Percentiles rank a stretch among this genome's conserved stretches.
phyloP scores from a whole-genome alignment of 2,797 vertebrate species.

The Crossoptilon crossoptilon region DNA sequence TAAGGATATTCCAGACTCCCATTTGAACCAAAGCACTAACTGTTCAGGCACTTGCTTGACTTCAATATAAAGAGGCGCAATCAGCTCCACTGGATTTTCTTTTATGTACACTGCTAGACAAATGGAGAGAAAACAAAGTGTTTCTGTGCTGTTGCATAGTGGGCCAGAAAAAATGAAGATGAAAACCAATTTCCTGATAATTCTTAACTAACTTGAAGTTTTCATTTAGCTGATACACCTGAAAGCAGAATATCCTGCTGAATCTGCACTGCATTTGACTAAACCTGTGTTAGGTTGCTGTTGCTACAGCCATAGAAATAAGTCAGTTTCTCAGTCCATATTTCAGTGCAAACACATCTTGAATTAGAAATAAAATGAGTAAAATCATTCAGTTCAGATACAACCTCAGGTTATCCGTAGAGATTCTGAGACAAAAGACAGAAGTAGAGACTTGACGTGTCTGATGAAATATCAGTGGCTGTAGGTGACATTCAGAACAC shows the following conservation, averaged over 20 bases:
- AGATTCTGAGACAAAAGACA: background rate
- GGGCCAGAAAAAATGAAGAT: background rate
- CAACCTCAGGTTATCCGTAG: background rate
- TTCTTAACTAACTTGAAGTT: background rate
- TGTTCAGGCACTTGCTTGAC: background rate
- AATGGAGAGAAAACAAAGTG: background rate
- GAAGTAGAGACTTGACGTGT: background rate
- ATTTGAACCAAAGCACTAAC: background rate
- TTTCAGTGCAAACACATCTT: background rate
- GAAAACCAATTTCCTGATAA: background rate
- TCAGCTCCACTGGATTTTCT: background rate
- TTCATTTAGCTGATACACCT: background rate
- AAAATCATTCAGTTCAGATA: constrained; percentile 9
- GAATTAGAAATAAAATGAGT: constrained; percentile 3
- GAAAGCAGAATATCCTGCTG: background rate
- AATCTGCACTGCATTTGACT: background rate
- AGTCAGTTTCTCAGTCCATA: background rate
- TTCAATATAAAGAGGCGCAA: background rate
- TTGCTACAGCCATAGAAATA: background rate
- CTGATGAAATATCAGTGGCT: constrained; percentile 32
- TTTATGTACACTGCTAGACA: background rate
- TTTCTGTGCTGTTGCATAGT: background rate
- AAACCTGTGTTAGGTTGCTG: background rate
- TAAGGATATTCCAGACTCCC: background rate
- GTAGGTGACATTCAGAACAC: constrained; percentile 55